Base-by-base conservation (phyloP, 1,140 invertebrate genomes). In the Ectropis grisescens region DNA sequence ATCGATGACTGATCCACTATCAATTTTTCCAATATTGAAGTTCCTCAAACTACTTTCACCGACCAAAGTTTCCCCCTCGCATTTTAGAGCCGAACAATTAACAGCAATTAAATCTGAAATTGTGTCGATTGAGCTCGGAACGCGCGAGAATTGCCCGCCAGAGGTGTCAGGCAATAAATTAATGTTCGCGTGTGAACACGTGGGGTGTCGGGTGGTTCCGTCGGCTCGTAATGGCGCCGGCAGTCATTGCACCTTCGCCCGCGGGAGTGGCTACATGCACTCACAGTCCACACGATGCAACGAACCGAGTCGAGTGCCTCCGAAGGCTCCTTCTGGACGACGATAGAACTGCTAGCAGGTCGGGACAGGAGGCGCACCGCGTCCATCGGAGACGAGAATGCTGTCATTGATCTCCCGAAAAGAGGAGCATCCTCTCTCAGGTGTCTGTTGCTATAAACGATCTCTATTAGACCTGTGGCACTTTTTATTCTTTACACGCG, bases 261-360 rank as follows among this genome's bases (percentile, higher is more conserved):
- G 62, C 54, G 53, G 37, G 42, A 48, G 50, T 37, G 48, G 47
- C 37, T 67, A 58, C 58, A 55, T 71, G 69, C 69, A 71, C 13
- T 39, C 28, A 40, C 41, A 25, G 29, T 33, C 41, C 33, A 23
- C 13, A 56, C 25, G 42, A 81, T 82, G 75, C 64, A 82, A 36
- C 68, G 82, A 12, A 48, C 65, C 2, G 53, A 56, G 12, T 82
- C 80, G 11, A 71, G 55, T 42, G 54, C 62, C 10, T 75, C 78
- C 1, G 71, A 83, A 14, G 68, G 74, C 13, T 69, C 74, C 7
- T 83, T 83, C 38, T 83, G 81, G 81, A 82, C 78, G 12, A 83
- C 79, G 7, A 83, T 83, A 32, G 78, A 83, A 33, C 58, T 83
- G 13, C 56, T 83, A 7, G 79, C 80, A n/a, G 82, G 65, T 12